These are phyloP conservation scores for Anoplius nigerrimus DNA, from an alignment of 2,888 invertebrate genomes.

Conservation along the genomic window DNA sequence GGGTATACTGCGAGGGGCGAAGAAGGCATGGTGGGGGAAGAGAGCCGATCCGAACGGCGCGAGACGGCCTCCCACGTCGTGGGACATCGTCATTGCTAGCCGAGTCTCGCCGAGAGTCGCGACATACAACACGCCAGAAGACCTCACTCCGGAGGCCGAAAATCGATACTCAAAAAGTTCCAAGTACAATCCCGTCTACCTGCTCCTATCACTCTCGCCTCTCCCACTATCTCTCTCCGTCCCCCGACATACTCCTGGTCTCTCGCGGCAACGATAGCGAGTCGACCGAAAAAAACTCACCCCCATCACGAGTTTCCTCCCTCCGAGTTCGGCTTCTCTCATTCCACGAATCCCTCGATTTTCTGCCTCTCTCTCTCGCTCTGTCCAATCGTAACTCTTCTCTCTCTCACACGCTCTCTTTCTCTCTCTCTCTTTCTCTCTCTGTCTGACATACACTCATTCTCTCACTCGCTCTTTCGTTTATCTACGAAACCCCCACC, in stretches of 20 bases:
- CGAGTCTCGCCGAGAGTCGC: slow-evolving; percentile 52
- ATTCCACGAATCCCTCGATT: not conserved
- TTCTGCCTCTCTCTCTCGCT: slow-evolving; percentile 5
- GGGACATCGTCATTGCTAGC: slow-evolving; percentile 61
- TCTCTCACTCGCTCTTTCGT: not conserved
- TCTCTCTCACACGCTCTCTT: not conserved
- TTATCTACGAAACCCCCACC: no score
- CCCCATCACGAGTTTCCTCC: not conserved
- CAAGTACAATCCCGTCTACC: no score
- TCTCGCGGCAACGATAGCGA: no score
- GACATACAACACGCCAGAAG: slow-evolving; percentile 18
- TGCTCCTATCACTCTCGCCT: not conserved
- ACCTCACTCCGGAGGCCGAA: slow-evolving; percentile 17
- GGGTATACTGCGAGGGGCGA: slow-evolving; percentile 14
- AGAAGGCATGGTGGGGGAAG: slow-evolving; percentile 37
- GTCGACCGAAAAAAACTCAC: no score
- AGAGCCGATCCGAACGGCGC: slow-evolving; percentile 36
- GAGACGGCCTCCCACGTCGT: slow-evolving; percentile 53
- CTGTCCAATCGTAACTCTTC: no score
- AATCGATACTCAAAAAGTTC: not conserved
- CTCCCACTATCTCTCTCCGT: not conserved
- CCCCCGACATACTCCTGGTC: no score
- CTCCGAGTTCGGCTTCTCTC: not conserved
- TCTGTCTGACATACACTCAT: not conserved
- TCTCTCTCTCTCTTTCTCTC: not conserved